A percentile compares a stretch with the other conserved stretches of the same genome.
Evolutionary conservation across 2,888 invertebrate genomes (phyloP).

Genomic region (Caenorhabditis becei): DNA sequence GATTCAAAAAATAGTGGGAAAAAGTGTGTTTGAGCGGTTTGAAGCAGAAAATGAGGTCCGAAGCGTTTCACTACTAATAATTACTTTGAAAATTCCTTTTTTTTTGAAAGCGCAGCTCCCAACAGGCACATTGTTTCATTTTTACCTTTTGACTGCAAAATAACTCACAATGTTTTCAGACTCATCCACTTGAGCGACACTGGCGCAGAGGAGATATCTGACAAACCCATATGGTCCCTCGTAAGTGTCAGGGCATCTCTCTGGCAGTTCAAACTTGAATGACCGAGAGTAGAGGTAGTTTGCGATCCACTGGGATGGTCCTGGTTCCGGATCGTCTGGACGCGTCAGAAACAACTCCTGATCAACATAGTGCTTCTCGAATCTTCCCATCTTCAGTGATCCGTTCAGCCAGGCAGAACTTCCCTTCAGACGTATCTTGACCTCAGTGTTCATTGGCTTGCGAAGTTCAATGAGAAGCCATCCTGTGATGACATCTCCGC

Average conservation of each 20-base stretch:
- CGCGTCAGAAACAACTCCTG: conserved; percentile 79
- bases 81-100: no score
- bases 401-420: conserved; percentile 70
- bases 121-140: no score
- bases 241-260: conserved; percentile 77
- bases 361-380: conserved; percentile 79
- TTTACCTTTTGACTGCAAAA: no score
- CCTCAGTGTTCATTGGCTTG: conserved; percentile 65
- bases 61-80: no score
- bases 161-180: conserved; percentile 53
- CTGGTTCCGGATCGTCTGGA: conserved; percentile 80
- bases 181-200: conserved; percentile 75
- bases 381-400: conserved; percentile 69
- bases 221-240: conserved; percentile 79
- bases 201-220: conserved; percentile 79
- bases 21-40: no score
- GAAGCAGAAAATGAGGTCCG: no score
- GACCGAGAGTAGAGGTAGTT: conserved; percentile 78
- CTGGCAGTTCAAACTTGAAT: conserved; percentile 79
- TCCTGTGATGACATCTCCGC: conserved; percentile 69
- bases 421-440: conserved; percentile 73
- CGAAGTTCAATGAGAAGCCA: conserved; percentile 65
- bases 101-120: no score
- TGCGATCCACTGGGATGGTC: conserved; percentile 79
- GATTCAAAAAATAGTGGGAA: not conserved